Conservation (phyloP, 2,113 vertebrate species). For the Triplophysa rosa region DNA sequence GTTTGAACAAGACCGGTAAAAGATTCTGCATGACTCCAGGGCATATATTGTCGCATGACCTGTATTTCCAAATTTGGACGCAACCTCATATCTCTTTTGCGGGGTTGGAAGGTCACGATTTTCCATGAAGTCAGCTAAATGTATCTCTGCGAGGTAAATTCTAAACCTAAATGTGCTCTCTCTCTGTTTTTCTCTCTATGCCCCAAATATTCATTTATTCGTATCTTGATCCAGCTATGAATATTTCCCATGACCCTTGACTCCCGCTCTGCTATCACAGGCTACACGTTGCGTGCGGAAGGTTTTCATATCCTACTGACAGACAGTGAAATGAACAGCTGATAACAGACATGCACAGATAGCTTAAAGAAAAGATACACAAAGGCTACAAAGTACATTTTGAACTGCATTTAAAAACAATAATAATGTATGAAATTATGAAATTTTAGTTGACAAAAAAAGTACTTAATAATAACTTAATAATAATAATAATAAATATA, state of each 20-base stretch:
- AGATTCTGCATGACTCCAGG: not conserved
- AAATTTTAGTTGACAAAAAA: too few relatives aligned
- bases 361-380: not conserved
- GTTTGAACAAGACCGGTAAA: slow-evolving; percentile 21
- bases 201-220: slow-evolving; percentile 2
- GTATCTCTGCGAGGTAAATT: not conserved
- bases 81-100: not conserved
- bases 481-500: too few relatives aligned
- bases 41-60: not conserved
- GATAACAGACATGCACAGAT: slow-evolving; percentile 25
- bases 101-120: slow-evolving; percentile 6
- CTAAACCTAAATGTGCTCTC: not conserved
- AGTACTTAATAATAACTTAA: too few relatives aligned
- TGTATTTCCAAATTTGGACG: slow-evolving; percentile 23
- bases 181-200: not conserved
- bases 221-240: slow-evolving; percentile 40
- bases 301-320: not conserved
- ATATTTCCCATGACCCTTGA: slow-evolving; percentile 58
- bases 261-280: slow-evolving; percentile 9
- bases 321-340: slow-evolving; percentile 27
- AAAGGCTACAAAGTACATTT: too few relatives aligned
- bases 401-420: too few relatives aligned
- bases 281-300: not conserved
- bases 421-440: too few relatives aligned
- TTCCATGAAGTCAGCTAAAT: slow-evolving; percentile 33